Evolutionary conservation across 2,888 invertebrate species (phyloP).

Genomic region (Cataglyphis albicans): DNA sequence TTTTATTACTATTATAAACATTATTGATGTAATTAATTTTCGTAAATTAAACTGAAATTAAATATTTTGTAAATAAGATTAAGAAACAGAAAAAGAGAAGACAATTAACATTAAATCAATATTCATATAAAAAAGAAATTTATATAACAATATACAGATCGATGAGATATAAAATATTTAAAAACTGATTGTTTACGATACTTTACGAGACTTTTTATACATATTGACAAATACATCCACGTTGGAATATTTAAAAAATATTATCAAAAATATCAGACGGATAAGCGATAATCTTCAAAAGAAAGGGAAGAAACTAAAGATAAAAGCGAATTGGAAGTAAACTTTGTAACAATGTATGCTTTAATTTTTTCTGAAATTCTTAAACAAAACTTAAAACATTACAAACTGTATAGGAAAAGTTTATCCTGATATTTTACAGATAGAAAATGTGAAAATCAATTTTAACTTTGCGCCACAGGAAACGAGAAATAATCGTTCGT

Average conservation of each 20-base stretch:
- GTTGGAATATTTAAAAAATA: neutral
- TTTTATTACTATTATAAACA: neutral
- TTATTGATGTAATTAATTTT: neutral
- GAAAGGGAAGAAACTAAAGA: neutral
- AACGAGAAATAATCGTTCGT: slow-evolving; percentile 18
- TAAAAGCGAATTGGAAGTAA: neutral
- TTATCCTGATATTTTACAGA: neutral
- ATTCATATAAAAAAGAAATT: neutral
- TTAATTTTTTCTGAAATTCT: neutral
- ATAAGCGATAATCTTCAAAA: neutral
- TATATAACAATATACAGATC: neutral
- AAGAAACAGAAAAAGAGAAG: neutral
- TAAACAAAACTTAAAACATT: neutral
- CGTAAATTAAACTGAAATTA: neutral
- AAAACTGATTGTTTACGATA: neutral
- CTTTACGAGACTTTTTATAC: neutral
- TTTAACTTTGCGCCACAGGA: slow-evolving; percentile 19
- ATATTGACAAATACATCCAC: neutral
- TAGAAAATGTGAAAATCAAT: slow-evolving; percentile 15
- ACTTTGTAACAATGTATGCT: neutral
- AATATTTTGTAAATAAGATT: neutral
- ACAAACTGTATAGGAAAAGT: neutral
- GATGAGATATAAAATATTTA: neutral
- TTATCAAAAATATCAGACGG: neutral
- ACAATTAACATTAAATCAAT: neutral